Percentiles rank a stretch among this genome's conserved stretches.
These are phyloP conservation scores for Oxyteleia sp. DNA, from an alignment of 2,888 invertebrate species.

Conservation along the genomic window DNA sequence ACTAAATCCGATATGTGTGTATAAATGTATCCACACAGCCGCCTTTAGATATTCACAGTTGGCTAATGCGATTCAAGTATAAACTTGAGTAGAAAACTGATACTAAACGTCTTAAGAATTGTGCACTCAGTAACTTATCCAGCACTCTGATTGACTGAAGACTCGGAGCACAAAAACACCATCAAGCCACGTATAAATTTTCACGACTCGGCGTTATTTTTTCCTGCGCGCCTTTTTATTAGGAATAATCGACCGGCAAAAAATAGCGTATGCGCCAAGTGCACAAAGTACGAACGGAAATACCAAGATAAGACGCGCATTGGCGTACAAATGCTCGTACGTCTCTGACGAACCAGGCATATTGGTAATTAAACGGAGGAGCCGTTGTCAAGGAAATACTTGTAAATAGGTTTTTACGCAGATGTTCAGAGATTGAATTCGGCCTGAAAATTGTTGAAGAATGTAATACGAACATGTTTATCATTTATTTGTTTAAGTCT, in stretches of 20 bases:
- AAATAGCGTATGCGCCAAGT: slow-evolving; percentile 17
- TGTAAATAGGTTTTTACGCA: not conserved
- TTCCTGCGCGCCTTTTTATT: slow-evolving; percentile 1
- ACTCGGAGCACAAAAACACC: not conserved
- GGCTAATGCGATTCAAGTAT: slow-evolving; percentile 7
- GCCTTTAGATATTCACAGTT: not conserved
- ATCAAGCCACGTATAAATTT: not conserved
- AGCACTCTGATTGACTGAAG: not conserved
- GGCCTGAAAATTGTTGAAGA: not conserved
- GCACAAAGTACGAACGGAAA: slow-evolving; percentile 3
- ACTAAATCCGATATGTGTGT: not conserved
- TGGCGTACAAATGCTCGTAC: not conserved
- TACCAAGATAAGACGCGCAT: slow-evolving; percentile 1
- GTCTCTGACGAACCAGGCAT: not conserved
- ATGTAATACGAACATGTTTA: no score
- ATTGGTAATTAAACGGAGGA: slow-evolving; percentile 2
- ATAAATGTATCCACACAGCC: not conserved
- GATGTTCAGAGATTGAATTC: not conserved
- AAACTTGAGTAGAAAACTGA: slow-evolving; percentile 11
- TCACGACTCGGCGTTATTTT: not conserved
- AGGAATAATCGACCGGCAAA: slow-evolving; percentile 14
- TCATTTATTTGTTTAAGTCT: no score
- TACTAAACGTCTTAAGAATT: not conserved
- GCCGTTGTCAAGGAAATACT: not conserved
- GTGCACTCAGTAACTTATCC: slow-evolving; percentile 5